Evolutionary conservation across 2,113 vertebrate genomes (phyloP), one percentile per base, ranked within the genome.

Genomic region (Glareola pratincola): DNA sequence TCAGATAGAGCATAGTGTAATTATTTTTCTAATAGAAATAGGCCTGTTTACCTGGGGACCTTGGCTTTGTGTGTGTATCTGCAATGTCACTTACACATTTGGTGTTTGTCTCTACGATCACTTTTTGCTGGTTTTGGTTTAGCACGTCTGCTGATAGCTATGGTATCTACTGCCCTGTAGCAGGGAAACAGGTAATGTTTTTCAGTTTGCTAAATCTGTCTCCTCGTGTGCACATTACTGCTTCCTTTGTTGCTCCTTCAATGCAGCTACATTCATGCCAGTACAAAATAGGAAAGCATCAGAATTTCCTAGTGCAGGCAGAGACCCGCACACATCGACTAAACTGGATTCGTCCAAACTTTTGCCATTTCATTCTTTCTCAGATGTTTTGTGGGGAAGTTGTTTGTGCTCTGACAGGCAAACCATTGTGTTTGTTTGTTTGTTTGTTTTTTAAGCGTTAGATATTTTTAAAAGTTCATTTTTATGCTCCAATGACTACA

Each of bases 271-370:
- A 43, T 34, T 56, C 50, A 12, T 73, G 71, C 39, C 88, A 50
- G 36, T 66, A 37, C 68, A 77, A 85, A 82, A 60, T 9, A 51
- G 57, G 67, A 82, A 88, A 67, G 41, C 45, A 41, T 36, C 36
- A 53, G 26, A 56, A 69, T 83, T 83, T 83, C 62, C 45, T 56
- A 8, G 39, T 57, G 62, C 32, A 41, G 79, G 27, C 82, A 89
- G 60, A 77, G 39, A 51, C 54, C 22, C 1, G 0, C 69, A n/a
- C 57, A 62, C 66, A 79, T 17, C 45, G 29, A 34, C 54, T 92
- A 67, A 88, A 95, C 93, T 85, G 89, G 76, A 92, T 96, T 95
- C 80, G 29, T 79, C 77, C 73, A 77, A 94, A 85, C 56, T 88
- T 79, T 74, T 94, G 81, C 62, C 74, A 66, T 91, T 91, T 82